phyloP scores from a whole-genome alignment of 2,888 invertebrate genomes.

The Drosophila leonis region DNA sequence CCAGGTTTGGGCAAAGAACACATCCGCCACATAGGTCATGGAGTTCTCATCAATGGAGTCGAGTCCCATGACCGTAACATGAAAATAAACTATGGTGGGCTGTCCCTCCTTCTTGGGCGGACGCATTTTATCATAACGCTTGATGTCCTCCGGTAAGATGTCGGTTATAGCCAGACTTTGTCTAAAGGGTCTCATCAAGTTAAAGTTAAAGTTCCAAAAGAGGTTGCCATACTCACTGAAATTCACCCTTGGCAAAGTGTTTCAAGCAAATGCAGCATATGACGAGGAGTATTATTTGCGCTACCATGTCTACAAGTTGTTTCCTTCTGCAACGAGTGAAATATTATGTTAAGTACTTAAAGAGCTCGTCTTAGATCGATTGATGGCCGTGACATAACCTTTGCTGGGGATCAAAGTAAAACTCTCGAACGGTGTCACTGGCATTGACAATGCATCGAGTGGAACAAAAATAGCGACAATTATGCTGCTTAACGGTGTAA shows the following conservation, averaged over 20 bases:
- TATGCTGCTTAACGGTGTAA: conserved; percentile 73
- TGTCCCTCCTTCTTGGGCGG: conserved; percentile 96
- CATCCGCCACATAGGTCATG: conserved; percentile 97
- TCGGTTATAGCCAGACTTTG: conserved; percentile 92
- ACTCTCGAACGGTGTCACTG: conserved; percentile 67
- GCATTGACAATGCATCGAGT: conserved; percentile 80
- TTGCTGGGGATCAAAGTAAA: conserved; percentile 71
- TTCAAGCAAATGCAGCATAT: conserved; percentile 83
- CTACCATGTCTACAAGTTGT: conserved; percentile 78
- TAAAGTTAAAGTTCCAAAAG: not conserved
- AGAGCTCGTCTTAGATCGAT: conserved; percentile 24
- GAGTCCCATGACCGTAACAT: conserved; percentile 97
- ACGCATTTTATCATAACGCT: conserved; percentile 96
- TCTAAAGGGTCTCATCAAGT: conserved; percentile 45
- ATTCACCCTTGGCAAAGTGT: conserved; percentile 83
- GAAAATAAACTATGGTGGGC: conserved; percentile 95
- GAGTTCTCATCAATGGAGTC: conserved; percentile 98
- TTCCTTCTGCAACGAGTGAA: conserved; percentile 33
- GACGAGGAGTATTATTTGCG: conserved; percentile 81
- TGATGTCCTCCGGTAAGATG: conserved; percentile 93
- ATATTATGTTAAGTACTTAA: conserved; percentile 18
- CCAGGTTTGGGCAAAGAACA: conserved; percentile 97
- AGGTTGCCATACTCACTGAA: conserved; percentile 81
- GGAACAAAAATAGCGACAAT: conserved; percentile 75
- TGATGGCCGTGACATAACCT: conserved; percentile 59